Evolutionary conservation across 2,797 vertebrate species (phyloP), one percentile per base, ranked within the genome.

Genomic region (Sebastes trivittatus): DNA sequence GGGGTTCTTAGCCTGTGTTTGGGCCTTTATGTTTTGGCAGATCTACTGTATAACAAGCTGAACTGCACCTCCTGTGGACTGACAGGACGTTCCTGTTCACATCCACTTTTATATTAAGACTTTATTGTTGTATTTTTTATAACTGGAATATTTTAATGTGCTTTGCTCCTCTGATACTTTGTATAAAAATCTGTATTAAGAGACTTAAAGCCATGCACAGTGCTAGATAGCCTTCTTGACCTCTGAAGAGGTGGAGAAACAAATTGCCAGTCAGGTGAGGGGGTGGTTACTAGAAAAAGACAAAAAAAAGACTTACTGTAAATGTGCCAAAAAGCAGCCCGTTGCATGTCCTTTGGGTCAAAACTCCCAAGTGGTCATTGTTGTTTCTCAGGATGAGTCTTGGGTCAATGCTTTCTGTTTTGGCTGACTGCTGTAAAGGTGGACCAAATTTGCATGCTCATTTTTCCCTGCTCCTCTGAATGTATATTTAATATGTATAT

Each of bases 301-400:
- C 4, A 63, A 16, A 11, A 74, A 78, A 81, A 70, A 61, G 27
- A 75, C 18, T 46, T 81, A 14, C 58, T 20, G 38, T 30, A 59
- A 78, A 89, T 85, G 94, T 95, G 95, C 95, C 95, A 96, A 95
- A 96, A 91, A 82, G 74, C 34, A 77, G 70, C 55, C 72, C 38
- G 61, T 84, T 79, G 85, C 90, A 88, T 92, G 87, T 82, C 68
- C 55, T 81, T 86, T 77, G 60, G 80, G 78, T 69, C 67, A 3
- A 77, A 69, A 67, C 79, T 77, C 80, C 80, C 34, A 46, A 65
- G 70, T 59, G 84, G 84, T 87, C 84, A 83, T 86, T 88, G 76
- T 87, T 85, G 81, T 87, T 86, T 91, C 87, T 95, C 92, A 94
- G 91, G 93, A 90, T 71, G 85, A 91, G 86, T 90, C 68, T 75